phyloP scores from a whole-genome alignment of 2,797 vertebrate species.

The Channa striata region DNA sequence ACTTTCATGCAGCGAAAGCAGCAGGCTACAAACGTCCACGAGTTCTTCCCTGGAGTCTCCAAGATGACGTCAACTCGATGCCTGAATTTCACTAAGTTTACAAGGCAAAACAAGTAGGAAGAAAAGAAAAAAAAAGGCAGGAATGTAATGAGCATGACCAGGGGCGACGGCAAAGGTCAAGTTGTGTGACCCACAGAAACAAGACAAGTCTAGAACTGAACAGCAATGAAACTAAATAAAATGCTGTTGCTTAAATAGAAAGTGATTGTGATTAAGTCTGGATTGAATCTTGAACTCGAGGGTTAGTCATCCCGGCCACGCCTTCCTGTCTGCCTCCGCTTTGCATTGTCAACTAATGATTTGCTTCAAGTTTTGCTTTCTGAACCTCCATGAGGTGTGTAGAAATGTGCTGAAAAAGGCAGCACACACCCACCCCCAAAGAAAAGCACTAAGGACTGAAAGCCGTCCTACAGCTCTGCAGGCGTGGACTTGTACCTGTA shows the following conservation, averaged over 20 bases:
- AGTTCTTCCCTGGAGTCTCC: no score
- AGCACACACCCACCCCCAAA: no score
- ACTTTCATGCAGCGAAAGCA: no score
- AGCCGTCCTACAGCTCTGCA: slow-evolving; percentile 36
- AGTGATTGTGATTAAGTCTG: no score
- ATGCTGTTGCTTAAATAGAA: no score
- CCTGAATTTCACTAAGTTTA: no score
- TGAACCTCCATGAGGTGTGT: neutral
- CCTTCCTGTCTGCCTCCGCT: slow-evolving; percentile 1
- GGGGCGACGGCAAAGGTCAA: neutral
- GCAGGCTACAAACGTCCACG: no score
- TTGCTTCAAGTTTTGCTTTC: slow-evolving; percentile 10
- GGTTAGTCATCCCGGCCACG: slow-evolving; percentile 15
- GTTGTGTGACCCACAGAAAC: neutral
- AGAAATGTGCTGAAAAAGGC: no score
- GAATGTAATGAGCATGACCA: neutral
- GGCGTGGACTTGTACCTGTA: slow-evolving; percentile 58
- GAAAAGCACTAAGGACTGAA: slow-evolving; percentile 4
- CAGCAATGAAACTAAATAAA: neutral
- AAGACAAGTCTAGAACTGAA: neutral
- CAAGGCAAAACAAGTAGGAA: neutral
- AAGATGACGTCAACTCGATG: no score
- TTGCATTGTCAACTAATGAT: slow-evolving; percentile 26
- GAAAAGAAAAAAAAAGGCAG: neutral
- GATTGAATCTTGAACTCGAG: no score